Conservation (phyloP, 2,888 invertebrate species). For the Melanostoma scalare region DNA sequence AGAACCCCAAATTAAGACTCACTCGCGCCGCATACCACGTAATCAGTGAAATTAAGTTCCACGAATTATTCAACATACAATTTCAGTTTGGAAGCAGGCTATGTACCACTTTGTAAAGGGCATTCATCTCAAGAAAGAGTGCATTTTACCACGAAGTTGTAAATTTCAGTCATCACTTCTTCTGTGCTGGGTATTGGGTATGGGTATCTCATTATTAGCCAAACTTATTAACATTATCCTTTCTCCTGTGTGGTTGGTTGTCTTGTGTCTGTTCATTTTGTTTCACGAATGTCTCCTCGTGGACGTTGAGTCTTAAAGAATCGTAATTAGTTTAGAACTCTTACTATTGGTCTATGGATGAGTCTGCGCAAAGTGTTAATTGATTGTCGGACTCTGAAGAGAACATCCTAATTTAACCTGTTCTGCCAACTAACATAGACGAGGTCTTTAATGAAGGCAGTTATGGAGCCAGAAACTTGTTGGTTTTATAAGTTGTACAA, state of each 20-base stretch:
- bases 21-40: background rate
- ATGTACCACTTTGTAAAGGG: constrained; percentile 47
- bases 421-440: constrained; percentile 19
- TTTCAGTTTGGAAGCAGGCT: constrained; percentile 29
- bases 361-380: constrained; percentile 51
- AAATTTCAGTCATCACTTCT: background rate
- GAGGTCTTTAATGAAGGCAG: background rate
- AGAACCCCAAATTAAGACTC: constrained; percentile 12
- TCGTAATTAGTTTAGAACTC: constrained; percentile 39
- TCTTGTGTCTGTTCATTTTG: background rate
- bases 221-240: constrained; percentile 29
- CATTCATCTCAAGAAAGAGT: constrained; percentile 47
- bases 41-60: constrained; percentile 56
- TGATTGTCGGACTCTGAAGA: constrained; percentile 38
- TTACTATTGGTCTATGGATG: constrained; percentile 21
- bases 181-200: too few relatives aligned
- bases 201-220: constrained; percentile 11
- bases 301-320: constrained; percentile 20
- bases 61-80: constrained; percentile 34
- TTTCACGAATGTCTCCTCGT: background rate
- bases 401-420: constrained; percentile 52
- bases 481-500: background rate
- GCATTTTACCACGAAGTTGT: constrained; percentile 19
- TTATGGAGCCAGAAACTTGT: background rate
- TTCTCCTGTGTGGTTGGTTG: background rate